phyloP scores from a whole-genome alignment of 2,113 vertebrate genomes.

The Mirza zaza region DNA sequence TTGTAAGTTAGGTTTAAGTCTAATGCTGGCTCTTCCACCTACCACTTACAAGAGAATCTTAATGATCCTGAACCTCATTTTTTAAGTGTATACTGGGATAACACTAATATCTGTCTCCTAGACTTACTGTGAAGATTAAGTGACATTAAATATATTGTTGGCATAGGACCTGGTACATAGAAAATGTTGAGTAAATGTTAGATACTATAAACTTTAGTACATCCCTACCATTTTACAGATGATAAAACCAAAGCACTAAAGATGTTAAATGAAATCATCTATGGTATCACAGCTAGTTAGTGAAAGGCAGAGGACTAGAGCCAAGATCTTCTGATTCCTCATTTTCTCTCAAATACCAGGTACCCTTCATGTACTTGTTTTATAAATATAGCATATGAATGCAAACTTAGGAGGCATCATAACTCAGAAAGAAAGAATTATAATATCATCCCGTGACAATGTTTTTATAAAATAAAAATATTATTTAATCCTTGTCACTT shows the following conservation, averaged over 20 bases:
- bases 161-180: background rate
- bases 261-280: background rate
- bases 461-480: background rate
- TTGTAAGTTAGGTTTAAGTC: background rate
- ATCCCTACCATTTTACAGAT: background rate
- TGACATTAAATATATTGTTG: background rate
- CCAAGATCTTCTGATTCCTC: background rate
- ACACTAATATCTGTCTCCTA: background rate
- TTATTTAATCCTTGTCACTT: background rate
- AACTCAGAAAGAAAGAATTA: background rate
- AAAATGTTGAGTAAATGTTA: conserved; percentile 11
- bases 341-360: background rate
- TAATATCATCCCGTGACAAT: background rate
- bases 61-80: background rate
- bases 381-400: background rate
- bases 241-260: background rate
- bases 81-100: background rate
- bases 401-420: background rate
- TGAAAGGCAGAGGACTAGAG: background rate
- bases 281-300: background rate
- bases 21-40: background rate
- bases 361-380: background rate
- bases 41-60: background rate
- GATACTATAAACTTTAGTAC: background rate
- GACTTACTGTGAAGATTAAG: background rate